Percentiles rank a stretch among this genome's conserved stretches.
These are phyloP conservation scores for Nesometra sesokonis DNA, from an alignment of 35 echinoderm and acorn worm species.

Conservation along the genomic window DNA sequence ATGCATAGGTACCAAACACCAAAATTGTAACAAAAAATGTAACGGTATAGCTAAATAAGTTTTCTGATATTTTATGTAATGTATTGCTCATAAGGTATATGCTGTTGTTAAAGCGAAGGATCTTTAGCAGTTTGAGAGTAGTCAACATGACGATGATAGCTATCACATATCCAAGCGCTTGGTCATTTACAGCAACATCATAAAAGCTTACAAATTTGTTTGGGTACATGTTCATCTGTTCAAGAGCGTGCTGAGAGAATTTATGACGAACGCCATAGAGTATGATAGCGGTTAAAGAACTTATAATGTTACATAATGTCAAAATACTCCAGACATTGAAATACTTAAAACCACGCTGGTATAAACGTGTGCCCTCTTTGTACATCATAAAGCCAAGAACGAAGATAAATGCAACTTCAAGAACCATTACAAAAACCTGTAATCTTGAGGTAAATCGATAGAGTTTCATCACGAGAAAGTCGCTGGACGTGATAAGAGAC, in stretches of 20 bases:
- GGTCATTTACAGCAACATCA: slow-evolving; percentile 27
- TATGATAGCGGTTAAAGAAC: slow-evolving; percentile 25
- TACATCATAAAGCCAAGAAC: slow-evolving; percentile 53
- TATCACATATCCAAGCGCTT: slow-evolving; percentile 29
- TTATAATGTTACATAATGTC: slow-evolving; percentile 35
- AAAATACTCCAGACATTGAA: slow-evolving; percentile 65
- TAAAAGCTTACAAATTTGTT: slow-evolving; percentile 41
- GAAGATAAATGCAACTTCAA: slow-evolving; percentile 59
- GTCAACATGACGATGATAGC: slow-evolving; percentile 49
- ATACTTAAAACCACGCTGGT: slow-evolving; percentile 17
- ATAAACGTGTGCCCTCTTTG: slow-evolving; percentile 41
- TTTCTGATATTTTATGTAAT: slow-evolving; percentile 2
- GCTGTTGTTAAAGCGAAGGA: slow-evolving; percentile 75
- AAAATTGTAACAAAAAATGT: slow-evolving; percentile 21
- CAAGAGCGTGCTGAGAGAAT: neutral
- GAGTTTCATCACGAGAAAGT: slow-evolving; percentile 41
- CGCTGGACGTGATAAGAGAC: neutral
- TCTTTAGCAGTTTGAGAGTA: slow-evolving; percentile 61
- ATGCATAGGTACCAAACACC: slow-evolving; percentile 31
- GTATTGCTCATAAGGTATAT: slow-evolving; percentile 53
- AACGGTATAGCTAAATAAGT: slow-evolving; percentile 10
- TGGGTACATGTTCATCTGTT: neutral
- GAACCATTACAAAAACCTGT: slow-evolving; percentile 44
- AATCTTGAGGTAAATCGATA: slow-evolving; percentile 19
- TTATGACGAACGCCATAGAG: slow-evolving; percentile 27